Evolutionary conservation across 1,140 invertebrate genomes (phyloP), one percentile per base, ranked within the genome.

Genomic region (Trichogramma pretiosum): DNA sequence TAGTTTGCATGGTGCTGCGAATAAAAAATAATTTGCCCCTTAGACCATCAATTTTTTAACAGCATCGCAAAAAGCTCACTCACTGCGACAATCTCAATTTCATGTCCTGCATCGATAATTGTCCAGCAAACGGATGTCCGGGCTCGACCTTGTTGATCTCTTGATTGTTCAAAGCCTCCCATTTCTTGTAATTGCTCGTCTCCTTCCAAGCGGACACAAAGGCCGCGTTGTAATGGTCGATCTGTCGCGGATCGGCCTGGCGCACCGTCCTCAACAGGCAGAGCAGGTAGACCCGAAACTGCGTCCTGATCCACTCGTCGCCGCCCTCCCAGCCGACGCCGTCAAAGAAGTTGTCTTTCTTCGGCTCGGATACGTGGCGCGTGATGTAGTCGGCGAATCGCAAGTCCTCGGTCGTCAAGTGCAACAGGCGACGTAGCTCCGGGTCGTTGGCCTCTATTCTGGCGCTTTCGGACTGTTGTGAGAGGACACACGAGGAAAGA

Each of bases 351-450:
- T 80, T 80, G 68, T 91, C 87, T 57, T 87, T 81, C 54, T 82
- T 81, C 11, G 87, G 82, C 46, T 83, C 77, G 14, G 83, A 75
- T 0, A 93, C 92, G 65, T 90, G 85, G 46, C 89, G 82, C 5
- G 96, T 83, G 22, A 98, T 74, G 63, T 88, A 90, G 66, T 98
- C 93, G 33, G 90, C 91, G 74, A 97, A 98, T 62, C 96, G 77
- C 10, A 98, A 73, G 70, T 98, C 96, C 61, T 96, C 93, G 1
- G 93, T 98, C 14, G 89, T 92, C 11, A 98, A 74, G 58, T 87
- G 80, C 5, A 98, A 65, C 58, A 87, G 82, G 37, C 85, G 79
- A 54, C 87, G 80, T 22, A 99, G 67, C 44, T 92, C 84, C 37
- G 83, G 70, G 73, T 96, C 90, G 46, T 83, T 77, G 16, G 91